Evolutionary conservation across 1,140 invertebrate genomes (phyloP), one percentile per base, ranked within the genome.

Genomic region (Oscheius sp.): DNA sequence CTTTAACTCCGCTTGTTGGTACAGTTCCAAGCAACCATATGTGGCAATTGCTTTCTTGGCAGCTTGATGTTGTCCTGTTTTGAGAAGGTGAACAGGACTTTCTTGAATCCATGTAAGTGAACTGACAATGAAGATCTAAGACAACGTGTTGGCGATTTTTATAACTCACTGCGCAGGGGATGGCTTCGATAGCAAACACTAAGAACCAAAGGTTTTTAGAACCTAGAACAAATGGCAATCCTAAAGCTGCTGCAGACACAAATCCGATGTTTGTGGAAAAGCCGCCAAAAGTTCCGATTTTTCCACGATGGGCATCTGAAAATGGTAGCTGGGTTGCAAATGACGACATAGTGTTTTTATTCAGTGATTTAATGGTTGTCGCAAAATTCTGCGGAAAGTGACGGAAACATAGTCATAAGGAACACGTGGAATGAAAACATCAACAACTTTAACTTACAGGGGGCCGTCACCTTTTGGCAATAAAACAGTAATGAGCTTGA

Each of bases 261-360:
- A 74, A 76, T 18, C 75, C 75, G 36, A 75, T 68, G 20, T 75
- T 76, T 29, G 63, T 77, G 3, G 64, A 71, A 26, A 76, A 46
- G 3, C 75, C 75, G 29, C 65, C 49, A 1, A 76, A 34, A 0
- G 65, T 42, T 20, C 63, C 59, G 1, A 77, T 76, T 4, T 63
- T 20, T 4, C 75, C 75, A 26, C 66, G 49, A 34, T 31, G 64
- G 4, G 29, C 36, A 2, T 31, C 62, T 62, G n/a, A 42, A n/a
- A 61, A 74, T 62, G 20, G 36, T 32, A 7, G 69, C n/a, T n/a
- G n/a, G n/a, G n/a, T n/a, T n/a, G 26, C 52, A 68, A 28, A 29
- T 68, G 15, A 29, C 62, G 3, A 7, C 28, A 63, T 31, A 72
- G 26, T 42, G 49, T n/a, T n/a, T n/a, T n/a, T n/a, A n/a, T n/a